Base-by-base conservation (phyloP, 92 coral and sea anemone genomes). In the Umimayanthus kanabou region DNA sequence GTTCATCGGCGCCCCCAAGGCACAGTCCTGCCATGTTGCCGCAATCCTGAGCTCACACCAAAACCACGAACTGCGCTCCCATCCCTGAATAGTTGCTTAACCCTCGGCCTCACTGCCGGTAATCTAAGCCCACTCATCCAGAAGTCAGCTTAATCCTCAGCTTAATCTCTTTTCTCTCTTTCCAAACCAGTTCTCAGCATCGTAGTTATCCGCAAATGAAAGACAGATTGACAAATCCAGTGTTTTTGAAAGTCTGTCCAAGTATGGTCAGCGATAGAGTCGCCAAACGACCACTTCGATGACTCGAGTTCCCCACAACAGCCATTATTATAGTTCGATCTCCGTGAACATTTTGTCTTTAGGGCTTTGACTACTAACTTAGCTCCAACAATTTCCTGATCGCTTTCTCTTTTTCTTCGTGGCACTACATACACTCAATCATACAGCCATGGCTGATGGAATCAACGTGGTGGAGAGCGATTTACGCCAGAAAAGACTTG, bases 61-160 rank as follows among this genome's bases (percentile, higher is more conserved):
- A 0, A 66, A 66, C 72, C 72, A 66, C 29, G 33, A 66, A 66
- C 72, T 23, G 29, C 28, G 72, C 26, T 20, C 30, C 72, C 45
- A 42, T 42, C 7, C 45, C 45, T 42, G 45, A 42, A 42, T 42
- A 42, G 45, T 42, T 42, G 45, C 45, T 42, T 42, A 13, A 23
- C 72, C 29, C 73, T 67, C 28, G 28, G 73, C 73, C 73, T 25
- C 30, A 29, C 73, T 67, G 73, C 73, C 72, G 72, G 72, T 28
- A 66, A 66, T 66, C 72, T 28, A 66, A 65, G 71, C 71, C 71
- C 71, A 65, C 72, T 66, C 73, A 66, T 66, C 73, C 73, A 66
- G 30, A 66, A 15, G 28, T 66, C 73, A 22, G 73, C 73, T 66
- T n/a, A 66, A 66, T 66, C 33, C 73, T 66, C 73, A 66, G 73